A percentile compares a stretch with the other conserved stretches of the same genome.
Conservation (phyloP, 30 jellyfish, hydroid and myxozoan genomes). For the Mastigias papua region DNA sequence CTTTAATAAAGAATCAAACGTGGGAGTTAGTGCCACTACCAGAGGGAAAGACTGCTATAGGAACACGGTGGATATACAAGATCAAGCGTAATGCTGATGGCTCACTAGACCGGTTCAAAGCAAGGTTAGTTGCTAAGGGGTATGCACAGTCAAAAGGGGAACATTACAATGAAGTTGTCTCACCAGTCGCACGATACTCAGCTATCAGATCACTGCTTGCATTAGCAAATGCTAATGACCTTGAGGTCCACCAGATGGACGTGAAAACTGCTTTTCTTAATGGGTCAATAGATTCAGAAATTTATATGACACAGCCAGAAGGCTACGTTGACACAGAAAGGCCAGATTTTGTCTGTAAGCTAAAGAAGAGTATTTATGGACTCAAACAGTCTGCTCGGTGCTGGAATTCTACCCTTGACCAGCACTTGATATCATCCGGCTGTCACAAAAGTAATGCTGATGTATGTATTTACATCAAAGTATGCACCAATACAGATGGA, state of each 20-base stretch:
- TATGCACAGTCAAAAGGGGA: slow-evolving; percentile 29
- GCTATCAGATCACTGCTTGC: slow-evolving; percentile 61
- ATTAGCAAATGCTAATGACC: slow-evolving; percentile 36
- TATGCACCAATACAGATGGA: slow-evolving; percentile 38
- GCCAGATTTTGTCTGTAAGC: slow-evolving; percentile 61
- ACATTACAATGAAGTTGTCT: slow-evolving; percentile 3
- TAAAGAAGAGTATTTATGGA: slow-evolving; percentile 64
- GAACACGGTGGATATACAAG: slow-evolving; percentile 43
- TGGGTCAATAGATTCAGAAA: slow-evolving; percentile 39
- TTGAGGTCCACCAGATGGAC: slow-evolving; percentile 60
- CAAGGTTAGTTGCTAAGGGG: slow-evolving; percentile 51
- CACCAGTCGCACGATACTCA: slow-evolving; percentile 60
- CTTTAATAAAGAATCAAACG: slow-evolving; percentile 38
- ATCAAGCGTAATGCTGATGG: slow-evolving; percentile 54
- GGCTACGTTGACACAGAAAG: slow-evolving; percentile 62
- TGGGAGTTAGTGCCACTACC: slow-evolving; percentile 45
- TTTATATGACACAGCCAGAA: slow-evolving; percentile 71
- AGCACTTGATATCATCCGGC: slow-evolving; percentile 39
- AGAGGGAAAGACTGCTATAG: slow-evolving; percentile 28
- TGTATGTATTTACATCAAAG: slow-evolving; percentile 35
- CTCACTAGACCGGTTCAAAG: slow-evolving; percentile 34
- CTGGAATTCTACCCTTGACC: slow-evolving; percentile 52
- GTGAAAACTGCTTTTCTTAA: slow-evolving; percentile 62
- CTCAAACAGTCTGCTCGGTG: slow-evolving; percentile 73
- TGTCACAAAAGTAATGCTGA: slow-evolving; percentile 18